These are phyloP conservation scores for Phrynocephalus vlangalii DNA, from an alignment of 2,797 vertebrate genomes.

Conservation along the genomic window DNA sequence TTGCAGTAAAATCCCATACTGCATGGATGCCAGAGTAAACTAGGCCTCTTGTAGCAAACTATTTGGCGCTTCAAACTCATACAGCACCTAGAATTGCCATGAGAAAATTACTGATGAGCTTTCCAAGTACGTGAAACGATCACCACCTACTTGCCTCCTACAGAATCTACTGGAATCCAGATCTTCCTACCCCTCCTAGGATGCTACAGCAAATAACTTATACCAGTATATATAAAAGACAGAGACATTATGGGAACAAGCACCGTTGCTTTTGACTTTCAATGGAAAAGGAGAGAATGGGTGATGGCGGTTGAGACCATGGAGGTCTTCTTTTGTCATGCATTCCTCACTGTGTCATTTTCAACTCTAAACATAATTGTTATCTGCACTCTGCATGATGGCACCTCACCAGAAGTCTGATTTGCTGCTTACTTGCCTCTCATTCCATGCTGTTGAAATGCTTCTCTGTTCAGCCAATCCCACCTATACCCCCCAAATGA, in stretches of 20 bases:
- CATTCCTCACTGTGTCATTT: not conserved
- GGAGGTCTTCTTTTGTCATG: not conserved
- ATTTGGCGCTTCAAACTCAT: slow-evolving; percentile 28
- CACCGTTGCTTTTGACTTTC: not conserved
- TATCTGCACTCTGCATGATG: not conserved
- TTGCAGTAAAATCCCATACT: slow-evolving; percentile 38
- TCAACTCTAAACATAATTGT: not conserved
- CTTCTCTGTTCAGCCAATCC: not conserved
- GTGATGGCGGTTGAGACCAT: not conserved
- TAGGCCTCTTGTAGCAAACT: not conserved
- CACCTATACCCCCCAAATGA: not conserved
- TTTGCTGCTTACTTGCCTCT: not conserved
- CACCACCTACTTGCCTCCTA: not conserved
- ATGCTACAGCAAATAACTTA: not conserved
- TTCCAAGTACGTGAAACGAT: slow-evolving; percentile 4
- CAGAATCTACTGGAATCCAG: no score
- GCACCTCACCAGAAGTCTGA: not conserved
- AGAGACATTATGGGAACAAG: not conserved
- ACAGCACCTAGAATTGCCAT: slow-evolving; percentile 36
- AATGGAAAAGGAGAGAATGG: not conserved
- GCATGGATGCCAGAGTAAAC: slow-evolving; percentile 35
- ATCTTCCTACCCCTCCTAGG: no score
- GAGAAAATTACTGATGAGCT: not conserved
- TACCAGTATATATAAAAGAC: not conserved
- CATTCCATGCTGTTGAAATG: not conserved